Conservation (phyloP, 1,140 invertebrate species). For the Lerema accius region DNA sequence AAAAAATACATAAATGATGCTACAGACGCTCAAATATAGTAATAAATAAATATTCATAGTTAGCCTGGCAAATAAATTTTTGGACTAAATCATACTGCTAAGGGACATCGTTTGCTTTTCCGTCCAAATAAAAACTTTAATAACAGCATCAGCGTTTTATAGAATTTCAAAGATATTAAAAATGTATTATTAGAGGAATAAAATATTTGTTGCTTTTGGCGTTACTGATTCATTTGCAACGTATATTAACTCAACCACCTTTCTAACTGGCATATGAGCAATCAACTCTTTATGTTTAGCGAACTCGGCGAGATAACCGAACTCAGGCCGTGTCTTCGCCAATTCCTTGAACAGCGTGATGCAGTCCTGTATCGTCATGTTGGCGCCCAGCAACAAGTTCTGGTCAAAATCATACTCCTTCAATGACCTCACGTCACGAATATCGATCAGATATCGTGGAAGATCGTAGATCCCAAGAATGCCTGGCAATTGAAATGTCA, state of each 20-base stretch:
- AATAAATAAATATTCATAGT: too few species aligned
- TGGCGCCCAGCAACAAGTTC: slow-evolving; percentile 85
- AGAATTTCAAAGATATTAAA: too few species aligned
- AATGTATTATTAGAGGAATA: too few species aligned
- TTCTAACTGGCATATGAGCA: slow-evolving; percentile 85
- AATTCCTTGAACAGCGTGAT: slow-evolving; percentile 85
- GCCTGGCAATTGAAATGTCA: slow-evolving; percentile 52
- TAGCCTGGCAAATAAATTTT: too few species aligned
- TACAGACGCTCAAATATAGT: too few species aligned
- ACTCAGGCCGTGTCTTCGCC: slow-evolving; percentile 68
- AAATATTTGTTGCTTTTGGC: too few species aligned
- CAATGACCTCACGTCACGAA: slow-evolving; percentile 86
- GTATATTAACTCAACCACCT: too few species aligned
- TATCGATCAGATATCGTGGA: slow-evolving; percentile 85
- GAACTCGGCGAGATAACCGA: slow-evolving; percentile 73
- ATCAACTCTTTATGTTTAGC: slow-evolving; percentile 83
- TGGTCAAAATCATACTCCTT: slow-evolving; percentile 81
- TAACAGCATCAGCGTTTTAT: too few species aligned
- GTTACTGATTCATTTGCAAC: too few species aligned
- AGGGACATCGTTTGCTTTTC: too few species aligned
- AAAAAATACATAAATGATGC: neutral
- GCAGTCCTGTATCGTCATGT: slow-evolving; percentile 85
- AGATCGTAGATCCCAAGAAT: slow-evolving; percentile 63
- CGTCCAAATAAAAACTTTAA: too few species aligned
- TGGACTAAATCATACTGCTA: too few species aligned